Evolutionary conservation across 2,888 invertebrate genomes (phyloP).

Genomic region (Tanaodytes sp.): DNA sequence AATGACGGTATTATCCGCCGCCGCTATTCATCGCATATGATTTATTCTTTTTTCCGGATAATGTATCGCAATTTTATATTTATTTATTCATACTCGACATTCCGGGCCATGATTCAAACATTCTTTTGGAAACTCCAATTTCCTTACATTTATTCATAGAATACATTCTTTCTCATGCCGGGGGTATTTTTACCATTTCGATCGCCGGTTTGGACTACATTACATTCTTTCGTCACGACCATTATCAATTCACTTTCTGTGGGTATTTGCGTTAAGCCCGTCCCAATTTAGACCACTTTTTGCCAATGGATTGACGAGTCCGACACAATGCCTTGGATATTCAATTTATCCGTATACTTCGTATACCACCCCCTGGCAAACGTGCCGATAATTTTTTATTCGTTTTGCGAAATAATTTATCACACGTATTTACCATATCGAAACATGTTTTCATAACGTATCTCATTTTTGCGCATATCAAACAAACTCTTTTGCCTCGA

Average conservation of each 20-base stretch:
- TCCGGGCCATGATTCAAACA: conserved; percentile 41
- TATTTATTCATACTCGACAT: conserved; percentile 56
- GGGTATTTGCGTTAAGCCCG: conserved; percentile 23
- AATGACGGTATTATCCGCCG: conserved; percentile 30
- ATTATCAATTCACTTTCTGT: conserved; percentile 43
- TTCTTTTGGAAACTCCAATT: conserved; percentile 45
- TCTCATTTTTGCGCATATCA: too few species aligned
- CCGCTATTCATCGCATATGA: conserved; percentile 37
- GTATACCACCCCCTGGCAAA: too few species aligned
- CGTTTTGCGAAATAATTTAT: too few species aligned
- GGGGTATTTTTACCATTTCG: conserved; percentile 46
- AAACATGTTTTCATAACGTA: too few species aligned
- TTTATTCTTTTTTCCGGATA: conserved; percentile 40
- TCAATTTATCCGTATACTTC: too few species aligned
- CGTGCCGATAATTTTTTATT: too few species aligned
- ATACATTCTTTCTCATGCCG: conserved; percentile 41
- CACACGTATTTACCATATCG: too few species aligned
- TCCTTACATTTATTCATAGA: conserved; percentile 54
- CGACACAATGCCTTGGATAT: too few species aligned
- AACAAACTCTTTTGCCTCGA: too few species aligned
- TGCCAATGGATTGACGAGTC: conserved; percentile 7
- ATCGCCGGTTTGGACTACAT: conserved; percentile 16
- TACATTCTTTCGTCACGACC: conserved; percentile 44
- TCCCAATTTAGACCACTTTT: conserved; percentile 34
- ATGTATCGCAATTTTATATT: conserved; percentile 51